These are phyloP conservation scores for Agrypnus murinus DNA, from an alignment of 2,888 invertebrate genomes.

Conservation along the genomic window DNA sequence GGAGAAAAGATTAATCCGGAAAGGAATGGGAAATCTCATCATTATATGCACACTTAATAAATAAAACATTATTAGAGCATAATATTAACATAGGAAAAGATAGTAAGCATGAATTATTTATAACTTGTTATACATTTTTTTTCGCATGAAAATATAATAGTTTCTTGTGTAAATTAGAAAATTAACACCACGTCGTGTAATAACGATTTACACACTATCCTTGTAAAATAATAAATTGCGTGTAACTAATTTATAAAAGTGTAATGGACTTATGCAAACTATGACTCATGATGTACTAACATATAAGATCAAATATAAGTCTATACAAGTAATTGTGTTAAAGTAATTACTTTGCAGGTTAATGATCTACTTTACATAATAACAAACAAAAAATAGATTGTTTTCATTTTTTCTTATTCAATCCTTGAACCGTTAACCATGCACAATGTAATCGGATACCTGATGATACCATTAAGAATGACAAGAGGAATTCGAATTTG, in stretches of 20 bases:
- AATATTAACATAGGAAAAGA: too few relatives aligned
- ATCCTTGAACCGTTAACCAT: too few relatives aligned
- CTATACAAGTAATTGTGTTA: conserved; percentile 15
- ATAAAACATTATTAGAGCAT: not conserved
- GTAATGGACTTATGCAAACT: conserved; percentile 33
- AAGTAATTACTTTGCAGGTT: too few relatives aligned
- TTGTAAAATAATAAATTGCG: conserved; percentile 39
- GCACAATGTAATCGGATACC: too few relatives aligned
- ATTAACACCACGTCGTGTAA: conserved; percentile 38
- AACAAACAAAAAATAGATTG: too few relatives aligned
- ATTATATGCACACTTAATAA: too few relatives aligned
- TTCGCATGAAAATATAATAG: not conserved
- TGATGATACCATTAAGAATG: too few relatives aligned
- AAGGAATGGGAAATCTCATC: not conserved
- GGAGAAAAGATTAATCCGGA: not conserved
- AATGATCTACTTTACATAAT: too few relatives aligned
- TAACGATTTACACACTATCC: conserved; percentile 38
- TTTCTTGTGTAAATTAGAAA: conserved; percentile 37
- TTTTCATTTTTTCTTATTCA: too few relatives aligned
- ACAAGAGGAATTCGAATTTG: too few relatives aligned
- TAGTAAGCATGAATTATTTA: conserved; percentile 21
- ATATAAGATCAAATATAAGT: not conserved
- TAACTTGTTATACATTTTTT: conserved; percentile 7
- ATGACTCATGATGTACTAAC: conserved; percentile 20
- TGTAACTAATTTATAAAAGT: conserved; percentile 41